These are phyloP conservation scores for Heterodera filipjevi DNA, from an alignment of 2,888 invertebrate species.

Conservation along the genomic window DNA sequence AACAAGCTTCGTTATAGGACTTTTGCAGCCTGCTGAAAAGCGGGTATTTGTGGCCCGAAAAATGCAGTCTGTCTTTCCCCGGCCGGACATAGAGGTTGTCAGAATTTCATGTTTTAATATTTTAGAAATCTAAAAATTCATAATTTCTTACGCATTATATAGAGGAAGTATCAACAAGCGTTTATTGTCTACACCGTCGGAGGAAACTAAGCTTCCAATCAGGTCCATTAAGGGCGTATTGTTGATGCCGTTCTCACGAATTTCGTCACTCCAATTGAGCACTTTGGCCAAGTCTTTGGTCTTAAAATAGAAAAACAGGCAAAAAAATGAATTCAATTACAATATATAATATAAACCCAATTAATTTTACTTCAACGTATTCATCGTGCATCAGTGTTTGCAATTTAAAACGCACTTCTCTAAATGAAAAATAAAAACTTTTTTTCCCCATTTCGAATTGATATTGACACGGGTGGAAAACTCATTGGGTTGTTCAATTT, in stretches of 20 bases:
- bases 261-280: conserved; percentile 9
- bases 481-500: too few relatives aligned
- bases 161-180: conserved; percentile 3
- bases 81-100: too few relatives aligned
- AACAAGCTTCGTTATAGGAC: too few relatives aligned
- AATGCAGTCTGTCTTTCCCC: too few relatives aligned
- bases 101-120: too few relatives aligned
- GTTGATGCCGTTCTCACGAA: not conserved
- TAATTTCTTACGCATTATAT: conserved; percentile 18
- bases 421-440: not conserved
- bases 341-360: not conserved
- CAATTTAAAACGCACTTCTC: not conserved
- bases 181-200: not conserved
- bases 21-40: too few relatives aligned
- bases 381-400: not conserved
- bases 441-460: not conserved
- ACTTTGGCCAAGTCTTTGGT: not conserved
- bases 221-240: conserved; percentile 8
- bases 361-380: not conserved
- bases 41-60: too few relatives aligned
- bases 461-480: too few relatives aligned
- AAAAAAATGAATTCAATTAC: not conserved
- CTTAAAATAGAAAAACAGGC: not conserved
- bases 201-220: not conserved
- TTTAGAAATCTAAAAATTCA: too few relatives aligned